Percentiles rank a stretch among this genome's conserved stretches.
phyloP scores from a whole-genome alignment of 1,140 invertebrate species.

The Ceratosolen fusciceps region DNA sequence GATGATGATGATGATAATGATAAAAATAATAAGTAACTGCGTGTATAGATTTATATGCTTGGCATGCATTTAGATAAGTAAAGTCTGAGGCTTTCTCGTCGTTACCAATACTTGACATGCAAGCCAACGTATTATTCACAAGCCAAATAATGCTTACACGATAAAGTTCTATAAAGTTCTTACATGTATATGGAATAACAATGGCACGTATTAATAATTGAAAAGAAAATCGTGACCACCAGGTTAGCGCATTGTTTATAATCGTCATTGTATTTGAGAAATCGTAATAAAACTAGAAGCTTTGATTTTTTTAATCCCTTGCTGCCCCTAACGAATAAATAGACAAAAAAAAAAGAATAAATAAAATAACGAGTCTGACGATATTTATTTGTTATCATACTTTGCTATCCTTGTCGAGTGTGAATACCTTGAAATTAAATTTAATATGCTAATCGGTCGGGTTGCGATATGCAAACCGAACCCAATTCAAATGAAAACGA shows the following conservation, averaged over 20 bases:
- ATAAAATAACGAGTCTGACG: too few relatives aligned
- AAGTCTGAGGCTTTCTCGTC: slow-evolving; percentile 49
- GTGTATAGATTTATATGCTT: slow-evolving; percentile 62
- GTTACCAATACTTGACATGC: neutral
- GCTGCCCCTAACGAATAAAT: too few relatives aligned
- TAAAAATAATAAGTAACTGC: slow-evolving; percentile 52
- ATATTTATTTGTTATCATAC: too few relatives aligned
- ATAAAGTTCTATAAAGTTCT: too few relatives aligned
- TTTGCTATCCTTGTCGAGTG: too few relatives aligned
- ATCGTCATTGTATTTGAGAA: neutral
- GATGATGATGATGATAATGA: slow-evolving; percentile 8
- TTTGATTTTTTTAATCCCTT: too few relatives aligned
- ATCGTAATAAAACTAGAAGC: too few relatives aligned
- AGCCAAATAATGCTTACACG: slow-evolving; percentile 1
- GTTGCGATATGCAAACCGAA: too few relatives aligned
- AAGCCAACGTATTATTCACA: neutral
- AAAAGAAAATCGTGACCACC: neutral
- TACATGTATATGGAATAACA: slow-evolving; percentile 19
- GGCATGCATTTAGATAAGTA: slow-evolving; percentile 68
- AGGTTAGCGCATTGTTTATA: slow-evolving; percentile 26
- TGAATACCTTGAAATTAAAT: too few relatives aligned
- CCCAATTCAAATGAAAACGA: too few relatives aligned
- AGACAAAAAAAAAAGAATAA: too few relatives aligned
- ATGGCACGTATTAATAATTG: neutral
- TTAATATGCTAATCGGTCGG: too few relatives aligned